phyloP scores from a whole-genome alignment of 1,140 invertebrate genomes.

The Drosophila fuyamai region DNA sequence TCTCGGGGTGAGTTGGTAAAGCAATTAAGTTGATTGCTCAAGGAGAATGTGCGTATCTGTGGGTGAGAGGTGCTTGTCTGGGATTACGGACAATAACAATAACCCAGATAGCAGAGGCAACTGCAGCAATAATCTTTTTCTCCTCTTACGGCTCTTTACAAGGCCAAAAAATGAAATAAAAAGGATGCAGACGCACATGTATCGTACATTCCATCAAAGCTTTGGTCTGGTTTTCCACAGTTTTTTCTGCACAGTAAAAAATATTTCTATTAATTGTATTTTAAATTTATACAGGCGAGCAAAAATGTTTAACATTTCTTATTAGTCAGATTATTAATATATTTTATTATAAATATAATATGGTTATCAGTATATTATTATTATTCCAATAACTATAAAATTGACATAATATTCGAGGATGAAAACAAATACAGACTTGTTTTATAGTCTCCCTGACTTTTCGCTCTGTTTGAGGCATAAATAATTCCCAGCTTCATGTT shows the following conservation, averaged over 20 bases:
- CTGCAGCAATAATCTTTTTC: conserved; percentile 32
- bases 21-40: conserved; percentile 78
- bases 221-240: neutral
- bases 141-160: conserved; percentile 8
- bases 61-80: conserved; percentile 41
- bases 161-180: conserved; percentile 17
- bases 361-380: too few relatives aligned
- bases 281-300: too few relatives aligned
- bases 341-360: too few relatives aligned
- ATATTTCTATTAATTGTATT: neutral
- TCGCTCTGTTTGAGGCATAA: conserved; percentile 28
- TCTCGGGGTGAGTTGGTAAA: conserved; percentile 36
- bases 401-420: neutral
- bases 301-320: too few relatives aligned
- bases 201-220: conserved; percentile 37
- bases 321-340: too few relatives aligned
- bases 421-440: neutral
- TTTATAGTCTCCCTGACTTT: neutral
- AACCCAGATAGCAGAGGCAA: conserved; percentile 39
- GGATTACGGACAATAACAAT: conserved; percentile 60
- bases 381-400: neutral
- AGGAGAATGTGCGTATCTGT: conserved; percentile 34
- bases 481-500: conserved; percentile 29
- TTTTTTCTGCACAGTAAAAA: conserved; percentile 5
- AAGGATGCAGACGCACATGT: conserved; percentile 43